Base-by-base conservation (phyloP, 2,113 vertebrate species). In the Xiphias gladius region DNA sequence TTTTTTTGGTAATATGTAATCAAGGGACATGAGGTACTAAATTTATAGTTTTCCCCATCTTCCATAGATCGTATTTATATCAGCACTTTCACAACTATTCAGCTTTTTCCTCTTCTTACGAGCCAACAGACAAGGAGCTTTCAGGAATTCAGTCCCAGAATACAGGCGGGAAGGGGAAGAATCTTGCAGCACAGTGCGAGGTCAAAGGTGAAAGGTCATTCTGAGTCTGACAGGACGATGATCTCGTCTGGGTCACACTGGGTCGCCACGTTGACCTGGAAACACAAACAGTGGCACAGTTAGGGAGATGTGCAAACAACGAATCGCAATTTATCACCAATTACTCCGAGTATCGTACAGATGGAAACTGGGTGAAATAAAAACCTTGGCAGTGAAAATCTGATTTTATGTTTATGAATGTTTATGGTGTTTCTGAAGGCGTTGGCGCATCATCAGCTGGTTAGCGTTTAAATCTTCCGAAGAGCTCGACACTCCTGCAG, bases 231-330 rank as follows among this genome's bases (percentile, higher is more conserved):
- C 28, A 98, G 95, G 62, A 97, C 86, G 48, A 97, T 97, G 91
- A 97, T 95, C 90, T 97, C 97, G 5, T 96, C 95, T 0, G 97
- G 97, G 86, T 97, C 96, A 37, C 96, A 97, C 91, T 97, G 97
- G 0, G 97, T 97, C 37, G 96, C 95, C 82, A 96, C 96, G 41
- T 96, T 95, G 66, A 95, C 94, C 97, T 98, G 94, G 5, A 72
- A 71, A 85, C 37, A 88, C 61, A 83, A 0, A 72, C 3, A 28
- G 3, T 0, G 12, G 16, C n/a, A 9, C 13, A 0, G 37, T 66
- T 1, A n/a, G n/a, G 22, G 11, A 55, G 4, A 55, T 5, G 22
- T 4, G 9, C 9, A 5, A 0, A 19, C 16, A 1, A 48, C 16
- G 19, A 48, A 46, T 41, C 7, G 16, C 43, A 46, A n/a, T n/a